Base-by-base conservation (phyloP, 2,888 invertebrate genomes). In the Geophilus truncorum region DNA sequence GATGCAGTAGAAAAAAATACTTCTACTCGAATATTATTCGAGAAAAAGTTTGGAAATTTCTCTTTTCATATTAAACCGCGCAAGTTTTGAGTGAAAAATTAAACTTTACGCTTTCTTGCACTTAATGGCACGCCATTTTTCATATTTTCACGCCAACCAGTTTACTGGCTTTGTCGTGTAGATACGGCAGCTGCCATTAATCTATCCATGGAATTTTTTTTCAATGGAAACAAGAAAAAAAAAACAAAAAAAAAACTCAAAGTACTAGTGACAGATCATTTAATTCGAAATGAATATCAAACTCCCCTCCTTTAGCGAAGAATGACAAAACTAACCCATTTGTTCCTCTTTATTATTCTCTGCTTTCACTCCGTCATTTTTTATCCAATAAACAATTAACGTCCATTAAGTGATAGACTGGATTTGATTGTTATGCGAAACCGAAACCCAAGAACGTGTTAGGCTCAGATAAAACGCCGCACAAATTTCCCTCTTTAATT, bases 121-220 rank as follows among this genome's bases (percentile, higher is more conserved):
- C 62, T 62, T 62, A 62, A 62, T 62, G 62, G 62, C 62, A 62
- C 62, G 15, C 62, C 62, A 62, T 62, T 62, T 62, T 62, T 62
- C 62, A 62, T 62, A 62, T 62, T 62, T 62, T 62, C 62, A 62
- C 62, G 62, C 62, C 62, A 23, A 62, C 62, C 62, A 62, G 62
- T 62, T 62, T 62, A 62, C 62, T 62, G 62, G 62, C 25, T 62
- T 62, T 62, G 62, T 62, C 62, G 25, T 62, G 62, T 62, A 62
- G 62, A 62, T 62, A 62, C 28, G 62, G 62, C 62, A 62, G 62
- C 62, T 62, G 62, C 62, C 62, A 62, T 62, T 62, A 62, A 62
- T 62, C 62, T 62, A 62, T 62, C 62, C 62, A 28, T 10, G 25
- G 25, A 62, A 12, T 62, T 62, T 62, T 45, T 45, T 45, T 18